Percentiles rank a stretch among this genome's conserved stretches.
phyloP scores from a whole-genome alignment of 2,113 vertebrate genomes.

The Chelonoidis abingdonii region DNA sequence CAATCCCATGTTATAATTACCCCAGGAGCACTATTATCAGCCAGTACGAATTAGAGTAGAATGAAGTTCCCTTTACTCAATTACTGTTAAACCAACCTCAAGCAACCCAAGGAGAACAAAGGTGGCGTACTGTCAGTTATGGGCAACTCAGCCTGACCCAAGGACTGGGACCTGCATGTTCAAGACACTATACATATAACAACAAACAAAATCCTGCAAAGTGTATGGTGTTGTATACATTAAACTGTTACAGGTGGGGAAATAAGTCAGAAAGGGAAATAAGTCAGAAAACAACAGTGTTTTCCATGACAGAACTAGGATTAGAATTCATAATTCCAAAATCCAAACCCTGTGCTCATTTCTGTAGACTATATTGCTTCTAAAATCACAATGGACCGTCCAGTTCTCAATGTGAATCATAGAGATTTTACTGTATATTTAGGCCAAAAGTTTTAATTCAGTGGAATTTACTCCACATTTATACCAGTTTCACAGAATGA shows the following conservation, averaged over 20 bases:
- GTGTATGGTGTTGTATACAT: neutral
- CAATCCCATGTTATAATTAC: neutral
- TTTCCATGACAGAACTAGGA: neutral
- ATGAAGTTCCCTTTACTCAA: neutral
- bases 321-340: neutral
- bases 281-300: neutral
- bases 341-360: neutral
- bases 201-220: accelerated
- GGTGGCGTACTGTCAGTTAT: accelerated
- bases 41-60: neutral
- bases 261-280: neutral
- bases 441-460: neutral
- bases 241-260: neutral
- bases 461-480: neutral
- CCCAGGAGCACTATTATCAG: accelerated
- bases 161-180: neutral
- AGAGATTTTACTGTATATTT: neutral
- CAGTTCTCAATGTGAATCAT: neutral
- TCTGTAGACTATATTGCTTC: accelerated
- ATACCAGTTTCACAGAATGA: neutral
- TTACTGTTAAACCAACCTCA: neutral
- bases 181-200: neutral
- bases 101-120: neutral
- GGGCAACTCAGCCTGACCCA: neutral
- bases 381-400: neutral